A percentile compares a stretch with the other conserved stretches of the same genome.
Conservation (phyloP, 2,797 vertebrate species). For the Atherinosoma microstoma region DNA sequence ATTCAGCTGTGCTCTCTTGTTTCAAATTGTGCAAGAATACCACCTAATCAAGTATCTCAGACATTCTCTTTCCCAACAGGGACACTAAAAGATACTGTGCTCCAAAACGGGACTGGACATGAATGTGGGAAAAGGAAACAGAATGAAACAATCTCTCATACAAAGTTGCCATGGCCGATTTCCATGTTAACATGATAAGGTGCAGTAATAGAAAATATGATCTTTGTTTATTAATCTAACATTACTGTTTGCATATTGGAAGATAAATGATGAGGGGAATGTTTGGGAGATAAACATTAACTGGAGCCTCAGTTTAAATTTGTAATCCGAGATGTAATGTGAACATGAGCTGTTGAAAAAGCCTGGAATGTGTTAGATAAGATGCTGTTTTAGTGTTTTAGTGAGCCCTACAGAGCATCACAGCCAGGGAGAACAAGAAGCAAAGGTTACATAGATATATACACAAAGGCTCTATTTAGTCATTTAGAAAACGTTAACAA, state of each 20-base stretch:
- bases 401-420: conserved; percentile 3
- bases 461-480: conserved; percentile 33
- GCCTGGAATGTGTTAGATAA: conserved; percentile 38
- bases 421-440: conserved; percentile 18
- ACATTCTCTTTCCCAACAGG: conserved; percentile 4
- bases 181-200: conserved; percentile 21
- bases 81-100: neutral
- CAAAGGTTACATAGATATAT: conserved; percentile 52
- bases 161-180: conserved; percentile 13
- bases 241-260: conserved; percentile 20
- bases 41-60: neutral
- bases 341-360: conserved; percentile 27
- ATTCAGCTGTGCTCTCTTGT: neutral
- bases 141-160: conserved; percentile 13
- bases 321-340: conserved; percentile 30
- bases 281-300: conserved; percentile 43
- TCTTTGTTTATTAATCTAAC: conserved; percentile 34
- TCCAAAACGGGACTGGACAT: neutral
- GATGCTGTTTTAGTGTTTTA: conserved; percentile 41
- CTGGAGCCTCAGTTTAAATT: conserved; percentile 41
- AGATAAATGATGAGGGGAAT: conserved; percentile 24
- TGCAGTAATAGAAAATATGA: conserved; percentile 12
- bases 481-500: conserved; percentile 19
- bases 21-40: neutral
- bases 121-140: conserved; percentile 24